Evolutionary conservation across 2,113 vertebrate genomes (phyloP), one percentile per base, ranked within the genome.

Genomic region (Apteryx mantelli): DNA sequence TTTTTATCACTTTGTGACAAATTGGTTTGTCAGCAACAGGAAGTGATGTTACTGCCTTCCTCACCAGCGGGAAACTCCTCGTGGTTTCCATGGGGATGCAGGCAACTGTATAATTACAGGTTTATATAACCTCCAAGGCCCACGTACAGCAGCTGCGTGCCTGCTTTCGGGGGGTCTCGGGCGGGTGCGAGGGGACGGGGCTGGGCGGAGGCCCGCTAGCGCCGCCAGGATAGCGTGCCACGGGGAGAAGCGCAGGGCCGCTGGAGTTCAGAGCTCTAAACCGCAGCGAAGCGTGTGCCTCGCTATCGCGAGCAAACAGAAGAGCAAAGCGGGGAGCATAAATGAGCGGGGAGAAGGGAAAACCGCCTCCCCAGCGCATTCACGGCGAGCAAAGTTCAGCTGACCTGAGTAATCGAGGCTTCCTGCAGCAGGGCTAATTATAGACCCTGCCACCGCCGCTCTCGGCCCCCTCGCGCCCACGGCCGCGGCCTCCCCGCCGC

Each of bases 1-100:
- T 81, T 95, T 97, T 88, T 98, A 97, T 98, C 97, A 86, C 94
- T 96, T 97, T 3, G 9, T 97, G 96, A 97, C 95, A 98, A 98
- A 98, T 97, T 96, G 97, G 97, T 97, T 98, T 98, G 98, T 98
- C 98, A 98, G 98, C 98, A 98, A 88, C 97, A 98, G 98, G 98
- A 98, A 98, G 98, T 98, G 98, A 98, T 98, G 98, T 96, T 96
- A 91, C 90, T 92, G 97, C 96, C 34, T 92, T 98, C 95, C 95
- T 97, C 97, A 95, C 92, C 96, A 86, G 97, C 89, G 98, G 98
- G 98, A 98, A 98, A 98, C 98, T 98, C 98, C 98, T 98, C 91
- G 89, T 94, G 87, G 98, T 98, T 98, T 95, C 98, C 97, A 98
- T 98, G 96, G 97, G 94, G 93, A 98, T 73, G 64, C 86, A 89